These are phyloP conservation scores for Theretra japonica DNA, from an alignment of 2,888 invertebrate species.

Conservation along the genomic window DNA sequence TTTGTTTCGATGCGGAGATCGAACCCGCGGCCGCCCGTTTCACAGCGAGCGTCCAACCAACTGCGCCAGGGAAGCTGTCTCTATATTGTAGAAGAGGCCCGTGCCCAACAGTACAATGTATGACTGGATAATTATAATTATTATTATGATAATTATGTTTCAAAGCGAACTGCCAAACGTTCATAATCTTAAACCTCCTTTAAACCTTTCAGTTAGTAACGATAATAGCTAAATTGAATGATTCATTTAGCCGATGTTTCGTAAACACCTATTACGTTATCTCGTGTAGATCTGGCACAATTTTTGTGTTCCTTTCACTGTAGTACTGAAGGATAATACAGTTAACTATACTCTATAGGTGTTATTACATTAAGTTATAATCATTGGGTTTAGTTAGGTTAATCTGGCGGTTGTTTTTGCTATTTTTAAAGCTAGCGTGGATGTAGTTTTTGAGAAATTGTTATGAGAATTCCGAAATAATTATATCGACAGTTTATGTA, in stretches of 20 bases:
- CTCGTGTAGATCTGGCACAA: conserved; percentile 22
- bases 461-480: too few species aligned
- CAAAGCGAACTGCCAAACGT: neutral
- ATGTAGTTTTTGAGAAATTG: too few species aligned
- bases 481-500: too few species aligned
- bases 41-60: too few species aligned
- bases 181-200: neutral
- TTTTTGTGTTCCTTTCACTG: conserved; percentile 26
- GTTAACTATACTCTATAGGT: neutral
- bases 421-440: too few species aligned
- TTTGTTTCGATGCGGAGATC: too few species aligned
- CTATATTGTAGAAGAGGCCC: too few species aligned
- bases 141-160: too few species aligned
- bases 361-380: neutral
- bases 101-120: too few species aligned
- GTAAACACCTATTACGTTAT: conserved; percentile 26
- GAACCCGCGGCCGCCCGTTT: too few species aligned
- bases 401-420: neutral
- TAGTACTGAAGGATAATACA: conserved; percentile 11
- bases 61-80: too few species aligned
- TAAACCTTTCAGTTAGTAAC: neutral
- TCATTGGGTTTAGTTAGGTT: neutral
- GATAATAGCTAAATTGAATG: neutral
- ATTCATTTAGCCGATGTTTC: conserved; percentile 11
- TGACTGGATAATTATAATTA: too few species aligned